Evolutionary conservation across 2,113 vertebrate species (phyloP), one percentile per base, ranked within the genome.

Genomic region (Bostrychus sinensis): DNA sequence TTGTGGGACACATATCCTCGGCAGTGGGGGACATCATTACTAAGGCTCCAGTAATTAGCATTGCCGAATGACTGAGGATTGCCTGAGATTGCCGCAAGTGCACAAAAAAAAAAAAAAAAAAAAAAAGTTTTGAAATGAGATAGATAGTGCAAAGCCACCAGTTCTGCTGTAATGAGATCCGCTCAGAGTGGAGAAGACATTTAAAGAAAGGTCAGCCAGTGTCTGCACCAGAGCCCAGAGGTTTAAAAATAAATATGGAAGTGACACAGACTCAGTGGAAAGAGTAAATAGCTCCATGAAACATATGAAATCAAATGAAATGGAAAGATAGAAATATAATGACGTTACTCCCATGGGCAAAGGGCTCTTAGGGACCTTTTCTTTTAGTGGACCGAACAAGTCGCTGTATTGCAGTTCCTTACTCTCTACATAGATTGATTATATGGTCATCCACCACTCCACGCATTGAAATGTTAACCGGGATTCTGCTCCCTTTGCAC

Each of bases 201-300:
- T 93, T 91, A 90, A 91, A 91, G 91, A 92, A 93, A 92, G 91
- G 91, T 91, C 87, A 92, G 75, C 77, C 68, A 82, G 79, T 89
- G 86, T 85, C 79, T 88, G 88, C 78, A 72, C 74, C 67, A 78
- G 70, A 81, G 86, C 87, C 89, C 88, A 84, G 82, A 85, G 87
- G 81, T 89, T 89, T 87, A 87, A 90, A 92, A 91, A 89, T 89
- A 92, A 88, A 92, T 90, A 89, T 88, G 76, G 78, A 88, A 83
- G 82, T 82, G 82, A 85, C 86, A 90, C 74, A 84, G 81, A 88
- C 77, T 80, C 74, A 77, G 70, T 77, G 75, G 66, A 83, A 70
- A 89, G 81, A 87, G 88, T 91, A 89, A 91, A 90, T 88, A 85
- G 85, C 86, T 90, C 71, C 56, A 62, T 59, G 62, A 72, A 88